Base-by-base conservation (phyloP, 92 coral and sea anemone species). In the Montipora capitata region DNA sequence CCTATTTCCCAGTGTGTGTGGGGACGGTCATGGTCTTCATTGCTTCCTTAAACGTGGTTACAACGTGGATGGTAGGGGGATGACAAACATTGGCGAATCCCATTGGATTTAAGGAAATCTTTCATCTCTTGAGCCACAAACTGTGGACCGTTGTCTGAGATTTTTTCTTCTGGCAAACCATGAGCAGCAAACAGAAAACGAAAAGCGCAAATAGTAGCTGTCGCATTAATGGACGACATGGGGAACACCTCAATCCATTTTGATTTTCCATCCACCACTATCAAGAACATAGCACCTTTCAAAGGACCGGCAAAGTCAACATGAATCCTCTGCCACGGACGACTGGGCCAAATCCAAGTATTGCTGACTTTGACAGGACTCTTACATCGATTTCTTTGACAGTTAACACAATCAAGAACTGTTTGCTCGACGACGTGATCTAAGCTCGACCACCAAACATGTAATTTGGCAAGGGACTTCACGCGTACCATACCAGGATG, bases 321-420 rank as follows among this genome's bases (percentile, higher is more conserved):
- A 65, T 92, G 92, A 51, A 92, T n/a, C 7, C 78, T 43, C 63
- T 84, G 90, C 93, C 95, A 84, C 3, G 93, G 89, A 67, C 66
- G 41, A 1, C 40, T 81, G 3, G 90, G 93, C 85, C 85, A 91
- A n/a, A 80, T 88, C 92, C 89, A 91, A 1, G 92, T 86, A 71
- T 87, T 83, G 38, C 45, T 79, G 90, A 4, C 63, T 41, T 10
- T 74, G 42, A 27, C 35, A 27, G 35, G 35, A 27, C 35, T 27
- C 35, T 27, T 27, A 27, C 35, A 27, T 27, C 35, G 35, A 27
- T 27, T 27, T 27, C 35, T 27, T 20, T 83, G 93, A 40, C 93
- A 83, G 40, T 52, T 68, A 17, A 40, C 4, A 27, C 93, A 89
- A 66, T 77, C 75, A 57, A 67, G 58, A 8, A 89, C 85, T 41